Evolutionary conservation across 2,113 vertebrate genomes (phyloP).

Genomic region (Eptatretus burgeri): DNA sequence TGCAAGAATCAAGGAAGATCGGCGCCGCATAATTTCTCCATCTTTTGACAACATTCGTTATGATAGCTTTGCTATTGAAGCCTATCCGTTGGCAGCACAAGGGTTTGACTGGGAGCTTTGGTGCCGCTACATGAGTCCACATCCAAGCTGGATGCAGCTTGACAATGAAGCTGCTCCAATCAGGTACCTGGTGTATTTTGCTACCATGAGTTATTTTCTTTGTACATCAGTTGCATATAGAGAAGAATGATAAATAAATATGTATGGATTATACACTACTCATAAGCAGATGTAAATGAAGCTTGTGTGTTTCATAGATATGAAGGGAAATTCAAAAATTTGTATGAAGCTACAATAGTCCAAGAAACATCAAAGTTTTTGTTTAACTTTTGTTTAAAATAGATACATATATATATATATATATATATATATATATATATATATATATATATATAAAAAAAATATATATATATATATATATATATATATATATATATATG

Average conservation of each 20-base stretch:
- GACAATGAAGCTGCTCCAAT: neutral
- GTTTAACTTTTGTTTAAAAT: too few species aligned
- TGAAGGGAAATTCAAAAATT: too few species aligned
- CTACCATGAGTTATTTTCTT: neutral
- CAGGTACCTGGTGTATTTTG: neutral
- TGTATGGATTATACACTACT: too few species aligned
- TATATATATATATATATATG: too few species aligned
- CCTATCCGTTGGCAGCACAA: conserved; percentile 70
- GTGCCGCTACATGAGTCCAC: conserved; percentile 96
- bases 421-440: too few species aligned
- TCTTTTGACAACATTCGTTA: conserved; percentile 94
- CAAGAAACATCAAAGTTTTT: too few species aligned
- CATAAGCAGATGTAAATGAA: too few species aligned
- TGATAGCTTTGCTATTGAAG: conserved; percentile 87
- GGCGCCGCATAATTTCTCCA: conserved; percentile 50
- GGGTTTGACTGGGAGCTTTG: conserved; percentile 97
- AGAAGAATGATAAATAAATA: neutral
- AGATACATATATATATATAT: too few species aligned
- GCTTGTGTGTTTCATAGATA: too few species aligned
- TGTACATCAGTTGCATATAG: neutral
- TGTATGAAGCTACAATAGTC: too few species aligned
- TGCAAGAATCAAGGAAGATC: conserved; percentile 54
- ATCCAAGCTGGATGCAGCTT: conserved; percentile 47
- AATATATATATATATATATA: too few species aligned
- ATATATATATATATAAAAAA: too few species aligned